These are phyloP conservation scores for Meta bourneti DNA, from an alignment of 2,888 invertebrate genomes.

Conservation along the genomic window DNA sequence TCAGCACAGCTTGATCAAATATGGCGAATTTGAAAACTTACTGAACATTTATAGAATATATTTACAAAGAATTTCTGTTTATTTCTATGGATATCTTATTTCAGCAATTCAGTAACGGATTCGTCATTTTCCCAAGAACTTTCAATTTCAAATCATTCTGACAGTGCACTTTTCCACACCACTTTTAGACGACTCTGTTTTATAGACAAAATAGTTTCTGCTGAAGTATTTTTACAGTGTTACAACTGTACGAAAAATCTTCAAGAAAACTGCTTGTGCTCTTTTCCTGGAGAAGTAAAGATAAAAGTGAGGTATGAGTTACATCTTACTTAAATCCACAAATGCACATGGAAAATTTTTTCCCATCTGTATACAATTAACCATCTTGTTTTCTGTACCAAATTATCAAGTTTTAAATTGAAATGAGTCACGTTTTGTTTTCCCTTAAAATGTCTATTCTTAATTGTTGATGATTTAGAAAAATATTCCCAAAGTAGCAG, in stretches of 20 bases:
- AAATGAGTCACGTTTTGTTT: no score
- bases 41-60: no score
- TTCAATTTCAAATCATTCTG: neutral
- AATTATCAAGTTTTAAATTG: neutral
- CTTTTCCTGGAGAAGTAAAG: neutral
- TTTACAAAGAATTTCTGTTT: neutral
- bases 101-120: neutral
- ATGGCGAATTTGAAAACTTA: no score
- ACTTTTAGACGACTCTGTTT: slow-evolving; percentile 18
- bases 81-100: neutral
- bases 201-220: slow-evolving; percentile 28
- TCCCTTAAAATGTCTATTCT: neutral
- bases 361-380: neutral
- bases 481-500: no score
- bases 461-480: neutral
- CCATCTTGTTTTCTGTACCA: neutral
- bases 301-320: slow-evolving; percentile 12
- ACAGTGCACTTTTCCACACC: neutral
- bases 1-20: no score
- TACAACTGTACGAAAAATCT: slow-evolving; percentile 5
- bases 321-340: no score
- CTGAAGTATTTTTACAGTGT: slow-evolving; percentile 39
- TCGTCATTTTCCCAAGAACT: neutral
- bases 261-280: slow-evolving; percentile 14
- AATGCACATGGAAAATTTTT: no score